phyloP scores from a whole-genome alignment of 53 echinoderm and acorn worm species.

The Luidia sarsii region DNA sequence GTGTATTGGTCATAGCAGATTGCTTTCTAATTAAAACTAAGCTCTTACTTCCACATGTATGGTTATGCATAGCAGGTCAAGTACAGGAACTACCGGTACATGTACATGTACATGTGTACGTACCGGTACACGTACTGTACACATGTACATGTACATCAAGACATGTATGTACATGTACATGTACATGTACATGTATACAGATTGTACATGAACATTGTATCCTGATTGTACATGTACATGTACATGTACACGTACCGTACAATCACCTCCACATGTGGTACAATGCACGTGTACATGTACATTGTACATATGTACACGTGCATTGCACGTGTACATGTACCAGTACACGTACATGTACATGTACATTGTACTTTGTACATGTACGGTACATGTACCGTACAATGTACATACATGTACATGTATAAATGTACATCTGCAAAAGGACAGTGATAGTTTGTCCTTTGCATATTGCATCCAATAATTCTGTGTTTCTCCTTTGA shows the following conservation, averaged over 20 bases:
- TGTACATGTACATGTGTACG: too few species aligned
- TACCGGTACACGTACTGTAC: too few species aligned
- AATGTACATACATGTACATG: too few species aligned
- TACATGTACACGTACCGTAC: conserved; percentile 16
- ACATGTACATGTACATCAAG: conserved; percentile 1
- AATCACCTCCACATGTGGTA: background rate
- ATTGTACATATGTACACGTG: background rate
- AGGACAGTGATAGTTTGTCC: too few species aligned
- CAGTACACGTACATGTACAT: background rate
- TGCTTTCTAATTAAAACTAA: too few species aligned
- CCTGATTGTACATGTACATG: background rate
- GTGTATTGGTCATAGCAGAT: too few species aligned
- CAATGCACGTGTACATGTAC: background rate
- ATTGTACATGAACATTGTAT: too few species aligned
- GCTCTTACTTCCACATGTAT: too few species aligned
- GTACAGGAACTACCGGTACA: too few species aligned
- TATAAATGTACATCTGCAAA: too few species aligned
- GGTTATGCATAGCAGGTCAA: background rate
- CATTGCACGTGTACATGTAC: background rate
- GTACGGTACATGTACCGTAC: background rate
- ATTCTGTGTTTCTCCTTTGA: too few species aligned
- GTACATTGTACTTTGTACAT: background rate
- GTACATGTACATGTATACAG: conserved; percentile 4
- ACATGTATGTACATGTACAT: conserved; percentile 1
- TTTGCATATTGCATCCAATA: too few species aligned